Conservation (phyloP, 2,113 vertebrate species). For the Pontoporia blainvillei region DNA sequence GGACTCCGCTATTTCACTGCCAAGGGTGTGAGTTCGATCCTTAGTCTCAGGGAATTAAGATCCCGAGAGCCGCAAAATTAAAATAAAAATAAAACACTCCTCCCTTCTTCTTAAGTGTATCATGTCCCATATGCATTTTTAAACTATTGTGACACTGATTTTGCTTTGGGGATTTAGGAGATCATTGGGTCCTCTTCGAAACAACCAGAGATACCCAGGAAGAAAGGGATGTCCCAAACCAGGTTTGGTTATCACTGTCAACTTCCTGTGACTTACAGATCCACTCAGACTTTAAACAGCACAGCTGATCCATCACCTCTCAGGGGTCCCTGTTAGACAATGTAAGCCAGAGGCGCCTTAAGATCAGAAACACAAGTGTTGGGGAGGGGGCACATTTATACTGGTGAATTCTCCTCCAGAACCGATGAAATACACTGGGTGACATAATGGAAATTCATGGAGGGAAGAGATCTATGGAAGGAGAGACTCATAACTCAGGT, state of each 20-base stretch:
- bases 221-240: neutral
- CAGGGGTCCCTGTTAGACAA: neutral
- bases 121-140: neutral
- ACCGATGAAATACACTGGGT: neutral
- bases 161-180: neutral
- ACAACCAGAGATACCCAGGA: neutral
- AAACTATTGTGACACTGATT: neutral
- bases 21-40: too few species aligned
- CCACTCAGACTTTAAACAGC: neutral
- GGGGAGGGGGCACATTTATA: neutral
- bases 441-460: conserved; percentile 33
- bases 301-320: neutral
- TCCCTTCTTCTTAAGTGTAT: neutral
- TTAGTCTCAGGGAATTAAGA: too few species aligned
- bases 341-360: neutral
- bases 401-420: neutral
- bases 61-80: too few species aligned
- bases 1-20: too few species aligned
- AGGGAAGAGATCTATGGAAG: neutral
- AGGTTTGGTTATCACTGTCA: neutral
- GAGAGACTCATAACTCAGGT: conserved; percentile 58
- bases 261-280: neutral
- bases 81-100: neutral
- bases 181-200: neutral
- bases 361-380: neutral